Base-by-base conservation (phyloP, 2,797 vertebrate species). In the Crax fasciolata region DNA sequence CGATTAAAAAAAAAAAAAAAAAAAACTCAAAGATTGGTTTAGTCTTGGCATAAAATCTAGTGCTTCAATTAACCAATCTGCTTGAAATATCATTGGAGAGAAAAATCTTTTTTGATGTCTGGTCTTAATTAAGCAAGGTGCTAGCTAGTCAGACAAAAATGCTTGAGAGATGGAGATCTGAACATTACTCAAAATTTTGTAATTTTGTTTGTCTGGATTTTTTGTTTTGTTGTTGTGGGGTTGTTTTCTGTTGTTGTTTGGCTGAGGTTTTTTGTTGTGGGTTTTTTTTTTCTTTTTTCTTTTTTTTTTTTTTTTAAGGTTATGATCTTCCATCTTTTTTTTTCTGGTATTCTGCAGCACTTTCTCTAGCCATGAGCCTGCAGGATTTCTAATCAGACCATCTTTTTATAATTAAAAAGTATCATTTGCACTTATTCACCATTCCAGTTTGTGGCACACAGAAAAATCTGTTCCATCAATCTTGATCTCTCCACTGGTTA, bases 401-500 rank as follows among this genome's bases (percentile, higher is more conserved):
- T 58, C 66, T 71, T 82, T 66, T 58, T 72, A 77, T 54, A 88
- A 94, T 93, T 89, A 91, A 89, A 93, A 93, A 81, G 58, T 54
- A 75, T 35, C 25, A 65, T 78, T 84, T 91, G 27, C 59, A 62
- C 74, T 88, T 87, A 90, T 79, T 94, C 80, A 89, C 81, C 80
- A 79, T 66, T 89, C 41, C 17, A n/a, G 15, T 63, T 25, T n/a
- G 27, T 57, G 48, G 48, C 55, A 71, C 52, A 67, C 84, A 85
- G 91, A 94, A 44, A 88, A 91, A 94, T 87, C 82, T 85, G 41
- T 91, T 72, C 57, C 38, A 94, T 89, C 74, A 35, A 6, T 88
- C 83, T 73, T 70, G n/a, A 38, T 93, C 76, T 57, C 73, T 81
- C 54, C 61, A 19, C 46, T 43, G 5, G 12, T 39, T 84, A 66